Evolutionary conservation across 2,797 vertebrate species (phyloP), one percentile per base, ranked within the genome.

Genomic region (Bradypodion pumilum): DNA sequence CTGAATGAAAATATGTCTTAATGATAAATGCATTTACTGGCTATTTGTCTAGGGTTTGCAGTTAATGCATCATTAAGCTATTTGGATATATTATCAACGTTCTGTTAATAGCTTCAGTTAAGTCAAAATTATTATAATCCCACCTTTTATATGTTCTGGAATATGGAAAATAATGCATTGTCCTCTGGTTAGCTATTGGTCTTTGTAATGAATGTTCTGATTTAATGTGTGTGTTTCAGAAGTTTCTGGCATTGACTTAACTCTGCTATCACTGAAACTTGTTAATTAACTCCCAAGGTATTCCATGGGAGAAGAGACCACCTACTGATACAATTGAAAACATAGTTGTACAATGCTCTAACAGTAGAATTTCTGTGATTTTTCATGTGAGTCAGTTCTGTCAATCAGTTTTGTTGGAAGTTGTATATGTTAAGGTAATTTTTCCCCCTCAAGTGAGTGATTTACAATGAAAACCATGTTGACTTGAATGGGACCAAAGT

Each of bases 1-100:
- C 88, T 82, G 60, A 72, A 85, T 68, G 2, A 80, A 75, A 74
- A 59, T 40, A 0, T 76, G 56, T 56, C 15, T n/a, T 63, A 16
- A 42, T 25, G 42, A 77, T 62, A 77, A 60, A 77, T 29, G 35
- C 0, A 4, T n/a, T 32, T 74, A 56, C 32, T 59, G 32, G n/a
- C 9, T 19, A 56, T 59, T 62, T 42, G 37, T 27, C 13, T 27
- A 40, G 37, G 37, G 12, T n/a, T 60, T 65, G 65, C 35, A 78
- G 12, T 44, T 29, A 46, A 66, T 25, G n/a, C 5, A 13, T 7
- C 12, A 68, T 68, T 60, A 29, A 88, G 89, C 79, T 82, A 89
- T 44, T 5, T 79, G 32, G n/a, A 86, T 89, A 74, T 85, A 85
- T 89, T 89, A 60, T 86, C 78, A n/a, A 84, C 90, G 79, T 40